Evolutionary conservation across 23 tunicate species (phyloP), one percentile per base, ranked within the genome.

Genomic region (Pegea sp.): DNA sequence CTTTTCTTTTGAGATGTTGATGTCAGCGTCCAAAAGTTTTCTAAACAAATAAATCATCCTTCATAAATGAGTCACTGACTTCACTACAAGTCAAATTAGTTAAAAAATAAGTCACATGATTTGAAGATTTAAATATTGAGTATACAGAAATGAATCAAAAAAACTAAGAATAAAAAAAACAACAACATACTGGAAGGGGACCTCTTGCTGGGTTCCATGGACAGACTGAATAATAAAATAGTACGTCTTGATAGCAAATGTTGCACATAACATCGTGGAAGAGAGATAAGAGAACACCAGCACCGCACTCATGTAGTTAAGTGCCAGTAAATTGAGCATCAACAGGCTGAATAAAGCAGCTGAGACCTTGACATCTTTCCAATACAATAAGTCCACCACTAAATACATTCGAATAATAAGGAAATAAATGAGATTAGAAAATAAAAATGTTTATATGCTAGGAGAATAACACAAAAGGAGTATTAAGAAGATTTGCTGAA

Each of bases 141-240:
- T n/a, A n/a, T n/a, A n/a, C n/a, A n/a, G n/a, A n/a, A n/a, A n/a
- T n/a, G n/a, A n/a, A n/a, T n/a, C n/a, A n/a, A n/a, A n/a, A n/a
- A n/a, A n/a, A n/a, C n/a, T n/a, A n/a, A n/a, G n/a, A n/a, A n/a
- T n/a, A n/a, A n/a, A n/a, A n/a, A n/a, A n/a, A n/a, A n/a, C n/a
- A n/a, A n/a, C n/a, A n/a, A 74, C 84, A 74, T 44, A 84, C 95
- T 84, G 95, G 52, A 84, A 74, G 11, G 95, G 95, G 33, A 74
- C 70, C 4, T 76, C 78, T 34, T 84, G 95, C 46, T 84, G 95
- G 16, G 84, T 67, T 23, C 95, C 95, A 44, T 74, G 74, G 48
- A 84, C 33, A n/a, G 84, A 68, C 43, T 74, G 84, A 21, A 84
- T 57, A 20, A 84, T 86, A 49, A 73, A 53, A 57, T 73, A 73